Evolutionary conservation across 1,140 invertebrate species (phyloP), one percentile per base, ranked within the genome.

Genomic region (Bicyclus anynana): DNA sequence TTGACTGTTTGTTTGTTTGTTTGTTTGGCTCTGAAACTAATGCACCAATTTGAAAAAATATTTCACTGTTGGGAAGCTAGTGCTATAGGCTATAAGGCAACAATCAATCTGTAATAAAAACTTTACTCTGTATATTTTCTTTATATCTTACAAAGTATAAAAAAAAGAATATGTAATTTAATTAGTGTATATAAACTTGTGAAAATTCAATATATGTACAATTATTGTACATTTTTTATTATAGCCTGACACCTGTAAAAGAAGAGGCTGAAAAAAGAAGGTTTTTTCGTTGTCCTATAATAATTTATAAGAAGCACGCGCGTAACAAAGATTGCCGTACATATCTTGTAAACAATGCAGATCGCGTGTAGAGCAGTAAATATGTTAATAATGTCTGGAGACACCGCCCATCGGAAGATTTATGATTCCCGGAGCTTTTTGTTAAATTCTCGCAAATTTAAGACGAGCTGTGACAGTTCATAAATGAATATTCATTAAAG

Each of bases 401-500:
- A 76, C 16, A 40, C 37, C 37, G 37, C 37, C 37, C 37, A 40
- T 40, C 16, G 37, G 2, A 40, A 40, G 37, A 40, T 77, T 77
- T 76, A 77, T 75, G 51, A 50, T 53, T 52, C 64, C 64, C 63
- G 55, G 65, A 66, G 47, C 68, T 37, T 66, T 62, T 51, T 56
- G 69, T 74, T 77, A 74, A 74, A 71, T 78, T 72, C 65, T 76
- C 69, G 67, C 69, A 61, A 73, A 78, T 73, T 79, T 59, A 68
- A 66, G 62, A 75, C 69, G 66, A 69, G 65, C 64, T 68, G 65
- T 75, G 72, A 73, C 74, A 69, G 62, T 74, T 65, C 49, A 61
- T 59, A 53, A 40, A 44, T 80, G 80, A 80, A 83, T 83, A 83
- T 80, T 83, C 77, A 83, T 78, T 62, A 75, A 56, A 17, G 35